These are phyloP conservation scores for Gallinago solitaria DNA, from an alignment of 2,797 vertebrate species.

Conservation along the genomic window DNA sequence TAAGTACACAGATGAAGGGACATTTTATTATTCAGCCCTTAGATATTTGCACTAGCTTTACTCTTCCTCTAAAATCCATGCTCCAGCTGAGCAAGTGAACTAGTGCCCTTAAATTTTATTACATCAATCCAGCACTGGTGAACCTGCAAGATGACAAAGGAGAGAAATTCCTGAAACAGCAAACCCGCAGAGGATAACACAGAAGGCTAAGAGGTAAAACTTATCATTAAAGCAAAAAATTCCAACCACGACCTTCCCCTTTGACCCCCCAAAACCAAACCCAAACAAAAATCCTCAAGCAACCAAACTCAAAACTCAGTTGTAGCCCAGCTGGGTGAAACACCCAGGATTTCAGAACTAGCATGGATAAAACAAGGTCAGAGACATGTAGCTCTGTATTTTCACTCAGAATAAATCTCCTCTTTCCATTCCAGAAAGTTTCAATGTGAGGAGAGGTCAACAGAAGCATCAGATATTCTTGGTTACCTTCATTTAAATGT, in stretches of 20 bases:
- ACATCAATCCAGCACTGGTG: neutral
- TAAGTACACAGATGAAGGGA: slow-evolving; percentile 21
- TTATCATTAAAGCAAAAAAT: neutral
- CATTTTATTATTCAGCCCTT: slow-evolving; percentile 20
- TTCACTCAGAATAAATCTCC: neutral
- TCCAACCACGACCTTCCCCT: neutral
- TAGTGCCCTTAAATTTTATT: neutral
- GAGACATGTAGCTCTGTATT: neutral
- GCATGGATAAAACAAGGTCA: neutral
- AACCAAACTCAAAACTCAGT: neutral
- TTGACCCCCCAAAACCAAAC: accelerated
- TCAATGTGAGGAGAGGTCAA: neutral
- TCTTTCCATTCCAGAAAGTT: neutral
- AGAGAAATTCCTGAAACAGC: neutral
- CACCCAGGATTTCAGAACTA: neutral
- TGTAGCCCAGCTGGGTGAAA: neutral
- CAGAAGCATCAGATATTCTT: neutral
- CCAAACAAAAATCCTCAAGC: neutral
- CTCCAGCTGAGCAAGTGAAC: slow-evolving; percentile 12
- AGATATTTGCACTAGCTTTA: neutral
- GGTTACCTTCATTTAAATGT: neutral
- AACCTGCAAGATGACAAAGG: neutral
- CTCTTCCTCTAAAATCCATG: neutral
- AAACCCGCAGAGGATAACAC: neutral
- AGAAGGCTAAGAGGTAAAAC: neutral